Evolutionary conservation across 2,888 invertebrate species (phyloP), one percentile per base, ranked within the genome.

Genomic region (Globia sparganii): DNA sequence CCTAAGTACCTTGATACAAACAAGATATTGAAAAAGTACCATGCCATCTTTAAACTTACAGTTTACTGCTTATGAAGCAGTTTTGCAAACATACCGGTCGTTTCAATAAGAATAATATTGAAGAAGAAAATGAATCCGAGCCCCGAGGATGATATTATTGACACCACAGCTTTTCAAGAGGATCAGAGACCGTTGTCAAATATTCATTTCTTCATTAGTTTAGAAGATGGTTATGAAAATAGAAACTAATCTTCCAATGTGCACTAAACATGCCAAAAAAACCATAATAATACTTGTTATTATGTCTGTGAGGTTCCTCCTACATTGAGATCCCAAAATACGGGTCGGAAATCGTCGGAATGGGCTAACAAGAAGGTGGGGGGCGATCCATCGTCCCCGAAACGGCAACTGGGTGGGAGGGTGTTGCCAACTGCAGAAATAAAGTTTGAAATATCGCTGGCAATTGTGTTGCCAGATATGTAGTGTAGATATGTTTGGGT

Each of bases 401-500:
- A 76, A 76, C 11, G 46, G 18, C 53, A 61, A 65, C 37, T 11
- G 66, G n/a, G 73, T 6, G 56, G 72, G 37, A 37, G 49, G 69
- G 56, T 75, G 77, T 84, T 84, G 66, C 78, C 77, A 80, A 84
- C 46, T 72, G 72, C 82, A 80, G 71, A 78, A 85, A 85, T 85
- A 78, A 59, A 80, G 40, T 67, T 31, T 43, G 40, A 78, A 77
- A 76, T 80, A 75, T 73, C 28, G 43, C 59, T 40, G 28, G 34
- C 11, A 31, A 72, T 56, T 77, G 34, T 59, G 59, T 72, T 78
- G 21, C 67, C 25, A 56, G 58, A 49, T 71, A 34, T 78, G 53
- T 11, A n/a, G n/a, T n/a, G n/a, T n/a, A 56, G 58, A 49, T 71
- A 34, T 78, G 53, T 11, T 58, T 13, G 4, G n/a, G 15, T 11